Evolutionary conservation across 2,888 invertebrate genomes (phyloP).

Genomic region (Amaurobius ferox): DNA sequence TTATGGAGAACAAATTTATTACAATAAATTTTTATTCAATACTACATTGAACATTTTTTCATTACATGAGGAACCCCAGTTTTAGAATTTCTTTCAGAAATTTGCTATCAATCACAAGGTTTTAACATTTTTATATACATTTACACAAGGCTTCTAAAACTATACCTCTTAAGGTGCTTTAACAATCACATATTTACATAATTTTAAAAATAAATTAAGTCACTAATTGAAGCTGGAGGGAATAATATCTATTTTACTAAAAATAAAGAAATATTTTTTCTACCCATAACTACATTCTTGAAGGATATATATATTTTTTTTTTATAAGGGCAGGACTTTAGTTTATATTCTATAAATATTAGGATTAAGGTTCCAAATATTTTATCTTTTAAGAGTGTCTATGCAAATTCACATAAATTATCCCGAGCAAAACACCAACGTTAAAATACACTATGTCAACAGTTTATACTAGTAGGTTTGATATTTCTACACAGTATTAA

Average conservation of each 20-base stretch:
- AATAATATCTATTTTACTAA: slow-evolving; percentile 4
- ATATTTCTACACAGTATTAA: not conserved
- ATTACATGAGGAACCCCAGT: not conserved
- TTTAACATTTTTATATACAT: slow-evolving; percentile 1
- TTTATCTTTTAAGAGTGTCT: not conserved
- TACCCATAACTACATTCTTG: not conserved
- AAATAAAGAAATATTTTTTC: not conserved
- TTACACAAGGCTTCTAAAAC: slow-evolving; percentile 16
- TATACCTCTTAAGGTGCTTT: not conserved
- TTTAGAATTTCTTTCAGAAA: not conserved
- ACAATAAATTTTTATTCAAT: not conserved
- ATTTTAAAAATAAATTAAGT: slow-evolving; percentile 2
- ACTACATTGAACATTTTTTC: not conserved
- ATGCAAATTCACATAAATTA: not conserved
- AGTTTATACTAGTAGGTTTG: not conserved
- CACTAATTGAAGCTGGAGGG: not conserved
- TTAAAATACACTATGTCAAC: not conserved
- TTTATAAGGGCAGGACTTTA: too few species aligned
- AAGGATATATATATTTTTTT: too few species aligned
- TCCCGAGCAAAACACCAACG: not conserved
- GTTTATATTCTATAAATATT: too few species aligned
- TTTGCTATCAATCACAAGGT: not conserved
- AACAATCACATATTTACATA: not conserved
- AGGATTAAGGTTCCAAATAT: too few species aligned
- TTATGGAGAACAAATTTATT: too few species aligned